These are phyloP conservation scores for Ceriagrion tenellum DNA, from an alignment of 2,888 invertebrate species.

Conservation along the genomic window DNA sequence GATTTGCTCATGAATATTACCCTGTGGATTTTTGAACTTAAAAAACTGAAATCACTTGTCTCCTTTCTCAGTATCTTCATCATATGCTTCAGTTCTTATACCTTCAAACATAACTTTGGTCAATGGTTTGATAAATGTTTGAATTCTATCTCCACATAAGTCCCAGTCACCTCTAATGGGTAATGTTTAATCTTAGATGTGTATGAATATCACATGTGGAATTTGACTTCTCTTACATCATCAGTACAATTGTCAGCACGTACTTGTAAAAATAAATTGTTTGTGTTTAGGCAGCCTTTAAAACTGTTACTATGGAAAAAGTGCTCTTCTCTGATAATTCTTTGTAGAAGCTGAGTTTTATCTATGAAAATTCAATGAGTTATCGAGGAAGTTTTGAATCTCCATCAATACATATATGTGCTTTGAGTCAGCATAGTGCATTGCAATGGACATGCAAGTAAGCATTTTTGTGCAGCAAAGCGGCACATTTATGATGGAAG, in stretches of 20 bases:
- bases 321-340: constrained; percentile 61
- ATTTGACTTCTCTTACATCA: constrained; percentile 48
- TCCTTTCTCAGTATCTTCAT: constrained; percentile 23
- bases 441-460: constrained; percentile 36
- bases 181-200: constrained; percentile 51
- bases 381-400: not conserved
- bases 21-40: not conserved
- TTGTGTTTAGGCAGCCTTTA: constrained; percentile 53
- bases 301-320: constrained; percentile 61
- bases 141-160: constrained; percentile 49
- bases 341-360: constrained; percentile 56
- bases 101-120: constrained; percentile 50
- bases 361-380: constrained; percentile 12
- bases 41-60: not conserved
- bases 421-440: constrained; percentile 48
- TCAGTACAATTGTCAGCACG: constrained; percentile 40
- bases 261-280: constrained; percentile 53
- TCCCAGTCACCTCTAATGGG: constrained; percentile 42
- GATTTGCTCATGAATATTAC: not conserved
- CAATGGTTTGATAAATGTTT: constrained; percentile 45
- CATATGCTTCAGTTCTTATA: constrained; percentile 48
- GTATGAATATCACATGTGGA: constrained; percentile 45
- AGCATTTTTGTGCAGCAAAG: not conserved
- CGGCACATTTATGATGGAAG: constrained; percentile 42
- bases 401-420: constrained; percentile 40